Conservation (phyloP, 1,140 invertebrate species). For the Caenorhabditis elegans region DNA sequence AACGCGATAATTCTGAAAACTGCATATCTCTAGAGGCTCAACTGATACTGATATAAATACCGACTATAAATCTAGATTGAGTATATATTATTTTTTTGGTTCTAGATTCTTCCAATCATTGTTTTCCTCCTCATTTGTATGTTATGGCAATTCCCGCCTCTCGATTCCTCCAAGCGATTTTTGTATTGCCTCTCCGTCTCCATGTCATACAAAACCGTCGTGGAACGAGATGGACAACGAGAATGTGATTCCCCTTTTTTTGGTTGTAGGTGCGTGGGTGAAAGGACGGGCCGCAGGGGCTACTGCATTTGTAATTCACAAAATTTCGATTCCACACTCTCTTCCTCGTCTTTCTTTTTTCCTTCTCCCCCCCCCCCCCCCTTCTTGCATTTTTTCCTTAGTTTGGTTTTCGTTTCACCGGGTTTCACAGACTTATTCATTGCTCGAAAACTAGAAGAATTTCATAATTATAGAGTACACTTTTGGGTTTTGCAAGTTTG, state of each 20-base stretch:
- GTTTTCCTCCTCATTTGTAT: background rate
- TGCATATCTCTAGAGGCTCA: no score
- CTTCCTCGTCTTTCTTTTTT: background rate
- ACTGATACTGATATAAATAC: no score
- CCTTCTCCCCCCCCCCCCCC: background rate
- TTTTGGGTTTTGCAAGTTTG: no score
- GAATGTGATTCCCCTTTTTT: slow-evolving; percentile 9
- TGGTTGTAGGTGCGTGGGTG: slow-evolving; percentile 10
- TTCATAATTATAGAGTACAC: no score
- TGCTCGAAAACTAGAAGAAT: no score
- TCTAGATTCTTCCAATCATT: background rate
- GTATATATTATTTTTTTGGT: no score
- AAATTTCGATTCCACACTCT: slow-evolving; percentile 31
- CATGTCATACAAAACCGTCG: slow-evolving; percentile 17
- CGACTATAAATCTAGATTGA: no score
- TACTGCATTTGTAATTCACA: slow-evolving; percentile 26
- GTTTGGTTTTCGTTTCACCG: slow-evolving; percentile 9
- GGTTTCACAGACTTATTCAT: background rate
- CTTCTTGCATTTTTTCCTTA: background rate
- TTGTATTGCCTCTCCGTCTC: background rate
- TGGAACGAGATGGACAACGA: background rate
- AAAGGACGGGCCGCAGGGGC: background rate
- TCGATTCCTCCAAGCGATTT: background rate
- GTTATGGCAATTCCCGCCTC: background rate
- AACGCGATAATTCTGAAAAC: no score